These are phyloP conservation scores for Melanocharis versteri DNA, from an alignment of 2,113 vertebrate genomes.

Conservation along the genomic window DNA sequence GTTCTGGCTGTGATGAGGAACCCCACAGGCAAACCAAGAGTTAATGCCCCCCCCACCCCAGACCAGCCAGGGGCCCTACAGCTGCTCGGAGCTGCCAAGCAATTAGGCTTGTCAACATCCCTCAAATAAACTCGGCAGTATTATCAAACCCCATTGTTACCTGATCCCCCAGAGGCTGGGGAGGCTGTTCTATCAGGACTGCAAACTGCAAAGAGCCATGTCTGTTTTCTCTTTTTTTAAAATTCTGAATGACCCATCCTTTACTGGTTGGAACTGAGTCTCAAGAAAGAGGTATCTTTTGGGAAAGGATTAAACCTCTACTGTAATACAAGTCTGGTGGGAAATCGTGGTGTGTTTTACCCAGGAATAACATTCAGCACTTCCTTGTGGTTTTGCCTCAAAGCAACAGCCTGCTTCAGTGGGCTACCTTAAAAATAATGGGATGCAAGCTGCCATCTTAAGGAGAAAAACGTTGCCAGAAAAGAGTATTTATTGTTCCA, in stretches of 20 bases:
- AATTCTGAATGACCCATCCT: constrained; percentile 25
- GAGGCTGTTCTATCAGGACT: constrained; percentile 46
- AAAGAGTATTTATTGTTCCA: constrained; percentile 49
- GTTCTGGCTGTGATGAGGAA: not conserved
- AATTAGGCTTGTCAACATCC: constrained; percentile 71
- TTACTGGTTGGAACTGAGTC: not conserved
- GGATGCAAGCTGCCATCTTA: constrained; percentile 42
- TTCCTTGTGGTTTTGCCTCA: not conserved
- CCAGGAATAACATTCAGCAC: not conserved
- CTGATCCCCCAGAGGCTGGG: constrained; percentile 51
- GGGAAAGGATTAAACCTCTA: constrained; percentile 3
- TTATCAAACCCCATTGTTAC: constrained; percentile 69
- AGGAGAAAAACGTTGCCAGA: constrained; percentile 23
- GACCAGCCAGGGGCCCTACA: constrained; percentile 62
- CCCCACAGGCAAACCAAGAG: constrained; percentile 46
- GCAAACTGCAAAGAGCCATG: constrained; percentile 46
- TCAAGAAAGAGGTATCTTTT: constrained; percentile 27
- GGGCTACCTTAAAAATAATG: constrained; percentile 44
- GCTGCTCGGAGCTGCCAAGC: constrained; percentile 61
- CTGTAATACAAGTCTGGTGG: not conserved
- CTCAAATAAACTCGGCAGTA: constrained; percentile 66
- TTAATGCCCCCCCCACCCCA: constrained; percentile 21
- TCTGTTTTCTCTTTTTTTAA: not conserved
- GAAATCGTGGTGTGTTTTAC: not conserved
- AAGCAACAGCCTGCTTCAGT: not conserved